phyloP scores from a whole-genome alignment of 2,797 vertebrate genomes.

The Euthynnus affinis region DNA sequence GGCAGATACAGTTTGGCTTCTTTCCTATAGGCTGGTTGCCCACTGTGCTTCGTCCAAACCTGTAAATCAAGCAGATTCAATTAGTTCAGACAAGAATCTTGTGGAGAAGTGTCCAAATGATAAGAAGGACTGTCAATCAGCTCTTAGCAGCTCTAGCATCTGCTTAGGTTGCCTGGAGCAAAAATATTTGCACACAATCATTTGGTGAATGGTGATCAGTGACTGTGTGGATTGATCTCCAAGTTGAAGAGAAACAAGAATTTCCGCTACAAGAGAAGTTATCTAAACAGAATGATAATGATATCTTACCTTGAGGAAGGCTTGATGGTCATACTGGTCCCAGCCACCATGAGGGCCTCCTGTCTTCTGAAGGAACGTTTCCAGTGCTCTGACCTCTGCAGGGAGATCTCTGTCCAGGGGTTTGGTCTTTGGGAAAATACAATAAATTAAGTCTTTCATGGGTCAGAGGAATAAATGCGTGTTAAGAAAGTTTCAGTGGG shows the following conservation, averaged over 20 bases:
- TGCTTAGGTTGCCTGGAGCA: neutral
- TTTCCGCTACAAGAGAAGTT: neutral
- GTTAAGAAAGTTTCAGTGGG: neutral
- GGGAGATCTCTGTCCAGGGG: slow-evolving; percentile 77
- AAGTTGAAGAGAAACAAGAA: neutral
- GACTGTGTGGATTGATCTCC: neutral
- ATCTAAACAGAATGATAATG: neutral
- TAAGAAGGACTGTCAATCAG: neutral
- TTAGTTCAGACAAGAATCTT: neutral
- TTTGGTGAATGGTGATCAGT: neutral
- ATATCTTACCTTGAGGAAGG: slow-evolving; percentile 86
- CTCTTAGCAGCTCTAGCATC: neutral
- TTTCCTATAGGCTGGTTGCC: slow-evolving; percentile 83
- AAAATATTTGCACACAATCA: neutral
- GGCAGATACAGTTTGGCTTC: slow-evolving; percentile 89
- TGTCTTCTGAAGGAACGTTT: slow-evolving; percentile 90
- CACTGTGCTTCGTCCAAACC: slow-evolving; percentile 86
- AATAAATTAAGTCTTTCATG: neutral
- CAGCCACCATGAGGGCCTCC: slow-evolving; percentile 91
- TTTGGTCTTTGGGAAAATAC: slow-evolving; percentile 52
- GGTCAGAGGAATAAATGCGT: neutral
- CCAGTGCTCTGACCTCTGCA: slow-evolving; percentile 88
- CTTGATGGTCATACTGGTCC: slow-evolving; percentile 93
- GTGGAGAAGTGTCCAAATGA: too few relatives aligned
- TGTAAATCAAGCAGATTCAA: slow-evolving; percentile 46